Conservation (phyloP, 1,140 invertebrate species). For the Drosophila asahinai region DNA sequence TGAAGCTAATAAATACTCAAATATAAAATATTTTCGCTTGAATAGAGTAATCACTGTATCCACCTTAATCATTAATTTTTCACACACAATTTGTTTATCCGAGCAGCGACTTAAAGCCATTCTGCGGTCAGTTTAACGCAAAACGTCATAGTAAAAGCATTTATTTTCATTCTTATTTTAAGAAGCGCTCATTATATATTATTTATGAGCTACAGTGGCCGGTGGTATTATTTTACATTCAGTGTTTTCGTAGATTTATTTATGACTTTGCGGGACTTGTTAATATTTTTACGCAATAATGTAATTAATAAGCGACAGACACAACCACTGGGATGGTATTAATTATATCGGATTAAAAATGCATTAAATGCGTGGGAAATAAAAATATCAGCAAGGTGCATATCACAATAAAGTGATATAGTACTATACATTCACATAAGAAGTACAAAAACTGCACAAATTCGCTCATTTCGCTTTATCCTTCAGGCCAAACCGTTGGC, state of each 20-base stretch:
- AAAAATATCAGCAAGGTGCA: constrained; percentile 43
- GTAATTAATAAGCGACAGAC: constrained; percentile 56
- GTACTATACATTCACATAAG: neutral
- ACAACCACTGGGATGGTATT: constrained; percentile 33
- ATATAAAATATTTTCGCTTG: neutral
- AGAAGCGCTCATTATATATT: constrained; percentile 54
- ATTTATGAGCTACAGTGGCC: constrained; percentile 48
- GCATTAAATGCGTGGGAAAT: constrained; percentile 42
- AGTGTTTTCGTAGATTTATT: constrained; percentile 60
- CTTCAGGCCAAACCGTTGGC: constrained; percentile 13
- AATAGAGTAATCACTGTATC: neutral
- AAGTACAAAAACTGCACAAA: constrained; percentile 16
- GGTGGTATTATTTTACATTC: constrained; percentile 34
- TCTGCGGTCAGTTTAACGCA: constrained; percentile 31
- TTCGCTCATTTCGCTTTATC: constrained; percentile 4
- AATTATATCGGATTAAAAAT: constrained; percentile 62
- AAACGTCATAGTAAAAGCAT: constrained; percentile 43
- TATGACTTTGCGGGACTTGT: constrained; percentile 66
- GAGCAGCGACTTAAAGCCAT: constrained; percentile 54
- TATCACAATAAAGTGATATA: constrained; percentile 17
- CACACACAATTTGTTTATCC: constrained; percentile 62
- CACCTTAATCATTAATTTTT: constrained; percentile 45
- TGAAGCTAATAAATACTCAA: no score
- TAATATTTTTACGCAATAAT: constrained; percentile 63
- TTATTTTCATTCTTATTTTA: constrained; percentile 20